A percentile compares a stretch with the other conserved stretches of the same genome.
phyloP scores from a whole-genome alignment of 2,888 invertebrate species.

The Apantesis nais region DNA sequence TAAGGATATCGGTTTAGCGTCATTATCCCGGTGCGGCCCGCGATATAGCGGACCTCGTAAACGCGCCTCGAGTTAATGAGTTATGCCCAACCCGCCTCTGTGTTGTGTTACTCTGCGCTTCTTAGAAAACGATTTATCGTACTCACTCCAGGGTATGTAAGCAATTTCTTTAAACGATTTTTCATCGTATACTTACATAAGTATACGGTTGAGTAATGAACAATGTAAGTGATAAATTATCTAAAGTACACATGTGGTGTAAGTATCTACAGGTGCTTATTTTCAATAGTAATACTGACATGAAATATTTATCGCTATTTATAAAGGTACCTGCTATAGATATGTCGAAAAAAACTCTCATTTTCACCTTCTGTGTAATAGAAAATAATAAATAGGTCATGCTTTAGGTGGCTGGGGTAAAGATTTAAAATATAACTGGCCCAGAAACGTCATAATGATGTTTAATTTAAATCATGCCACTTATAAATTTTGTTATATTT shows the following conservation, averaged over 20 bases:
- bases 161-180: slow-evolving; percentile 63
- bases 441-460: not conserved
- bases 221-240: slow-evolving; percentile 50
- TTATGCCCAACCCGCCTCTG: slow-evolving; percentile 50
- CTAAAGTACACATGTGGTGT: slow-evolving; percentile 38
- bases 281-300: slow-evolving; percentile 38
- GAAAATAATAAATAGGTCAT: slow-evolving; percentile 1
- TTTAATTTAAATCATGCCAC: not conserved
- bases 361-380: slow-evolving; percentile 27
- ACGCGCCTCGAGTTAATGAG: slow-evolving; percentile 61
- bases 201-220: slow-evolving; percentile 51
- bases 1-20: slow-evolving; percentile 82
- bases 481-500: not conserved
- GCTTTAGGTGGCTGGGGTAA: not conserved
- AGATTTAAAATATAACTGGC: not conserved
- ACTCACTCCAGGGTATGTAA: slow-evolving; percentile 47
- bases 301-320: slow-evolving; percentile 27
- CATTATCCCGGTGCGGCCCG: slow-evolving; percentile 69
- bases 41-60: slow-evolving; percentile 64
- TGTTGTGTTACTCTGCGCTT: slow-evolving; percentile 50
- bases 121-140: slow-evolving; percentile 62
- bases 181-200: slow-evolving; percentile 48
- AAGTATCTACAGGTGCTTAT: slow-evolving; percentile 31
- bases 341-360: slow-evolving; percentile 33
- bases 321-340: slow-evolving; percentile 21